Evolutionary conservation across 2,797 vertebrate genomes (phyloP), one percentile per base, ranked within the genome.

Genomic region (Hirundo rustica): DNA sequence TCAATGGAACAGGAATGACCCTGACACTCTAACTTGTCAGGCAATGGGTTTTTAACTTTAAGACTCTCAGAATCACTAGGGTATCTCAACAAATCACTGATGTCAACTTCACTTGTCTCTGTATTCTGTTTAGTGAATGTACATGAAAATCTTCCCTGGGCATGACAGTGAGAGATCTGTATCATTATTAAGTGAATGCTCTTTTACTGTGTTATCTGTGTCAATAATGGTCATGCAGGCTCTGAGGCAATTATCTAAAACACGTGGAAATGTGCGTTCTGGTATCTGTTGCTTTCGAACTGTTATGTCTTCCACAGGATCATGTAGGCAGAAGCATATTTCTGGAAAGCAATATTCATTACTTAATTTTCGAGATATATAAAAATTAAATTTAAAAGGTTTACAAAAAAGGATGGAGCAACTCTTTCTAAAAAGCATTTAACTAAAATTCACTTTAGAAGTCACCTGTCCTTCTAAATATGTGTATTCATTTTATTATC

Each of bases 271-370:
- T 34, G 5, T 34, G 81, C 94, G 78, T 67, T 87, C 71, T 70
- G 54, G 14, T 55, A 51, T 51, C 84, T 71, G 76, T 45, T 94
- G 84, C 48, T 97, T 70, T 90, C 44, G 29, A 67, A 87, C 66
- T 11, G 2, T 27, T 74, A 38, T 42, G 29, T 94, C 67, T 70
- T 96, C 76, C 58, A 70, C 14, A 91, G 50, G 30, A 72, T 51
- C 51, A 78, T 45, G 72, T 9, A 89, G 91, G 50, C 58, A 89
- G 72, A 95, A 64, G 42, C 55, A 96, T 92, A 74, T 55, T 96
- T 97, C 95, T 93, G 94, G 70, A 91, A 50, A 88, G 4, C 74
- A 48, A 81, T 74, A 84, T 82, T 93, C 68, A 90, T 86, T 67
- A 93, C 40, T 87, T 85, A 94, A 85, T 82, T 77, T 81, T 93